Evolutionary conservation across 2,888 invertebrate genomes (phyloP).

Genomic region (Brenthis hecate): DNA sequence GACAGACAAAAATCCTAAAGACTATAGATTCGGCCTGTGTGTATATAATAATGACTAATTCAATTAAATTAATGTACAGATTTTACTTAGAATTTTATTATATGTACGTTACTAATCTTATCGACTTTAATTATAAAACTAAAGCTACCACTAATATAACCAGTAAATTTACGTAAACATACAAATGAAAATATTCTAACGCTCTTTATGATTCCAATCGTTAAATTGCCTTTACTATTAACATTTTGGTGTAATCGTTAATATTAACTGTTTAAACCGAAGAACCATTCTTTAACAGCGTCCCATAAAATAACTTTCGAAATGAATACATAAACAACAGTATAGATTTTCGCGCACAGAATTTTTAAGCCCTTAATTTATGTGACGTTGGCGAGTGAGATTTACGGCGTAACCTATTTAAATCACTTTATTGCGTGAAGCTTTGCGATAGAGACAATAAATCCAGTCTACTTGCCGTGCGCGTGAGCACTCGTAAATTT

Average conservation of each 20-base stretch:
- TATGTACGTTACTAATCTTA: too few relatives aligned
- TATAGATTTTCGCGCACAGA: constrained; percentile 27
- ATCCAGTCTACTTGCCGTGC: constrained; percentile 51
- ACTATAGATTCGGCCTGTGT: too few relatives aligned
- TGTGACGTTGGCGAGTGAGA: constrained; percentile 40
- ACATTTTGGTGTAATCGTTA: neutral
- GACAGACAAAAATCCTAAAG: too few relatives aligned
- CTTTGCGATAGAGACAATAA: constrained; percentile 60
- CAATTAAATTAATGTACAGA: too few relatives aligned
- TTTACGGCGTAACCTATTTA: constrained; percentile 54
- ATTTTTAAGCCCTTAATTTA: constrained; percentile 42
- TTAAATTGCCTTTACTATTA: too few relatives aligned
- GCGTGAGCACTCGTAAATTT: constrained; percentile 67
- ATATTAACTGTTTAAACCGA: neutral
- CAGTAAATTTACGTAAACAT: too few relatives aligned
- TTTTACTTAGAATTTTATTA: too few relatives aligned
- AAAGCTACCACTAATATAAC: too few relatives aligned
- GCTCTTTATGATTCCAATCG: too few relatives aligned
- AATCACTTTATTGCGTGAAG: constrained; percentile 58
- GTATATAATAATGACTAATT: too few relatives aligned
- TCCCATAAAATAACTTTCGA: neutral
- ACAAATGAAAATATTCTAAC: too few relatives aligned
- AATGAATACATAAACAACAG: constrained; percentile 20
- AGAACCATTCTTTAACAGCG: neutral
- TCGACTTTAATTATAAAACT: too few relatives aligned